Evolutionary conservation across 2,113 vertebrate genomes (phyloP), one percentile per base, ranked within the genome.

Genomic region (Microtus ochrogaster): DNA sequence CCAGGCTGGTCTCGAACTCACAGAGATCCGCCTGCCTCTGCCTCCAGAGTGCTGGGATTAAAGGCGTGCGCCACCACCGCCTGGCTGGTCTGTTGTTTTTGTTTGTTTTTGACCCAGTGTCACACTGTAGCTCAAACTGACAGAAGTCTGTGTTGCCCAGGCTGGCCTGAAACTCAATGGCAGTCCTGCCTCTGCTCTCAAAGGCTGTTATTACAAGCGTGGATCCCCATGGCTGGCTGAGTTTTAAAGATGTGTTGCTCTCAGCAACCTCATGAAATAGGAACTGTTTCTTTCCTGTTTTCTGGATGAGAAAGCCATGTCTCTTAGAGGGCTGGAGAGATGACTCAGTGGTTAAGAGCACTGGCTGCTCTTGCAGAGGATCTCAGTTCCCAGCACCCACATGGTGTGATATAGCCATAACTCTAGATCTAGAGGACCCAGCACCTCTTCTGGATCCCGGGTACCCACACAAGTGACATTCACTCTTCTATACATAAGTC

Each of bases 291-390:
- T 36, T 28, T 76, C 3, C 39, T 47, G 7, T 85, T 91, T 91
- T 76, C n/a, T 78, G 65, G 28, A 33, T 92, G 58, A 94, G 49
- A 49, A 92, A 95, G 30, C 41, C 44, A 66, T 92, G 85, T 19
- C 28, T 89, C 24, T 58, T 0, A 55, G 47, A 44, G 61, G 21
- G 55, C 44, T 30, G 7, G 82, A 44, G 41, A 33, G 82, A 33
- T 44, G 61, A 10, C 39, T 44, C 26, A 47, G 26, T 33, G 4
- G 61, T 65, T 65, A 44, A 3, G 26, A 85, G 16, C 28, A 21
- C 24, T 33, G 19, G 16, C 8, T 66, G 55, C 58, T 21, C 61
- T 84, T 84, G 39, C 26, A 84, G 61, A 65, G 14, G 9, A 44
- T 39, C 58, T 47, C 16, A 33, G 16, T 44, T 33, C 61, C 28